Base-by-base conservation (phyloP, 1,140 invertebrate species). In the Heliconius himera region DNA sequence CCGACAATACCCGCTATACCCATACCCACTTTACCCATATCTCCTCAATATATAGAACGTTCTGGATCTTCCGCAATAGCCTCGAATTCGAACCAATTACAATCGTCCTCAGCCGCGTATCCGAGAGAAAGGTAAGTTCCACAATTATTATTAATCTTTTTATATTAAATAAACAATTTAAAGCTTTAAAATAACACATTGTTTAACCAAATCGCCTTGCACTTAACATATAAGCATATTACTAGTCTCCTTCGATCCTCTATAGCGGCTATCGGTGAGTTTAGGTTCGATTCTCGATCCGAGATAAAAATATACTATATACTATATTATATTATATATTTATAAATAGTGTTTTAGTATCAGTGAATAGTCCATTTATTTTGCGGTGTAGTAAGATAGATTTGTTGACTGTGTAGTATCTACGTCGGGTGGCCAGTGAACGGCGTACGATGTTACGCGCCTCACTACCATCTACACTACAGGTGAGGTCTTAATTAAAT, bases 361-460 rank as follows among this genome's bases (percentile, higher is more conserved):
- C 54, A 56, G 54, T 66, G 60, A 66, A 11, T 66, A 66, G 56
- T 66, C 8, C 60, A 26, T 66, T 29, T 66, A 26, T 22, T 66
- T 66, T 66, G 60, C 60, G 60, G 60, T 66, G 60, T 66, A 66
- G 60, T 66, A 66, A 66, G 60, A 66, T 66, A 66, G 60, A 66
- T 66, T 66, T 66, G 60, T 66, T 66, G 60, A 66, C 26, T 66
- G 60, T 66, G 60, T 66, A 66, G 60, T 66, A 11, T 6, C 26
- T 66, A 29, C 60, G 3, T 26, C 60, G 26, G 26, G 11, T 66
- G 60, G 60, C 26, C 60, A 11, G 22, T 66, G 60, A 66, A 66
- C 60, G 60, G 9, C 9, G 22, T 66, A 66, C 22, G 9, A 66
- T 66, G 60, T 66, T 66, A 66, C 60, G 11, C 60, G n/a, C 26